Evolutionary conservation across 2,888 invertebrate genomes (phyloP), one percentile per base, ranked within the genome.

Genomic region (Brachypalpus laphriformis): DNA sequence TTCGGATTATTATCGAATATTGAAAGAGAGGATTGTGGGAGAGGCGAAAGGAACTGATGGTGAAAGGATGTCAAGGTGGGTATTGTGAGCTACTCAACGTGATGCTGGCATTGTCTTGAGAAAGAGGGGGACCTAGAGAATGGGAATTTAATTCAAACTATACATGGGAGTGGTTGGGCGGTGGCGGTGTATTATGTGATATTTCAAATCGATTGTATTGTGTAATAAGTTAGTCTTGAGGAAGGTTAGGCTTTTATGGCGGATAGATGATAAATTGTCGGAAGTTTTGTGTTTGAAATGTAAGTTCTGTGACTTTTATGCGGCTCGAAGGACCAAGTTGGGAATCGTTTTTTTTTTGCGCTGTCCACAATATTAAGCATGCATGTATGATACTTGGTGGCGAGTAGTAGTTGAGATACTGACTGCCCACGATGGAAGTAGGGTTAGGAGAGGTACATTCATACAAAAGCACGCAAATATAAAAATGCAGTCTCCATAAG

Each of bases 41-140:
- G n/a, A 14, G 9, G 57, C 18, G 40, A 14, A 59, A 42, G 16
- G 45, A 20, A 68, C 42, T 74, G 72, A n/a, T 74, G 8, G n/a
- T 72, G 61, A 82, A 77, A 78, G 65, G 74, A 80, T 75, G 75
- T 81, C 75, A 85, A 85, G 74, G 83, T 80, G 54, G 68, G 68
- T 40, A 80, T 81, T 80, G 75, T 85, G 54, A 16, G 80, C 14
- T 75, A 37, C 51, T 85, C 75, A 75, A 71, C 74, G 37, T 75
- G 45, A 78, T 78, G 61, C 45, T 49, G 37, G 65, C 70, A 75
- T 85, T 80, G 70, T 78, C 75, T 81, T 63, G 28, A 20, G 31
- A 31, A 45, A 45, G 51, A n/a, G 16, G 68, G 16, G 66, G 16
- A n/a, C 14, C 11, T 25, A 37, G 34, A 8, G 37, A 68, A 61